Base-by-base conservation (phyloP, 1,140 invertebrate genomes). In the Contarinia nasturtii region DNA sequence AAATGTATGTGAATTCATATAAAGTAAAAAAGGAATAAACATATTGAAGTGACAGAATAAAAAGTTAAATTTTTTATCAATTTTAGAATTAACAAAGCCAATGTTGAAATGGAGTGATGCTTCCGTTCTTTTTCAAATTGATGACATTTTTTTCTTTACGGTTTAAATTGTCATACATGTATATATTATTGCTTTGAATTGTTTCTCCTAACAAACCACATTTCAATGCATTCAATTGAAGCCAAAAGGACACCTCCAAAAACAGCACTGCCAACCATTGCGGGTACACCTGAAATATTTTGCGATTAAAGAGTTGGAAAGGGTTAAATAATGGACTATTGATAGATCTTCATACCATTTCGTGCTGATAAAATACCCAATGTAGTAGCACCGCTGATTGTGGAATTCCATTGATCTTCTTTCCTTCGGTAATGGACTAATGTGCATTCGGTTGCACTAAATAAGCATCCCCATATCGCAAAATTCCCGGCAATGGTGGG, bases 401-500 rank as follows among this genome's bases (percentile, higher is more conserved):
- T 98, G 0, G 91, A 95, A 66, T 92, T 97, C 89, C 90, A 96
- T 0, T 91, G 91, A 67, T 96, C 92, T 74, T 98, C 95, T 61
- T 98, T 98, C 65, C 93, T 86, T 48, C 93, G 69, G 47, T 97
- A 71, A 60, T 93, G 87, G 14, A 96, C 88, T 50, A 98, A 66
- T 40, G 88, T 79, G 64, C 95, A 99, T 61, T 99, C 95, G 50
- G 97, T 93, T 34, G 90, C 89, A 36, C 91, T 95, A 63, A 98
- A 99, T 68, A 96, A 79, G 14, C 91, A 89, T 55, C 88, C 88
- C 89, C 89, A 93, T 41, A 91, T 76, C 5, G 87, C 89, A 73
- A 93, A 93, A 60, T 87, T 88, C 54, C 91, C 91, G 42, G 88
- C 93, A 46, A 92, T 82, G 44, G 92, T 83, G 0, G 92, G 92